These are phyloP conservation scores for Parazoanthus darwini DNA, from an alignment of 92 coral and sea anemone genomes.

Conservation along the genomic window DNA sequence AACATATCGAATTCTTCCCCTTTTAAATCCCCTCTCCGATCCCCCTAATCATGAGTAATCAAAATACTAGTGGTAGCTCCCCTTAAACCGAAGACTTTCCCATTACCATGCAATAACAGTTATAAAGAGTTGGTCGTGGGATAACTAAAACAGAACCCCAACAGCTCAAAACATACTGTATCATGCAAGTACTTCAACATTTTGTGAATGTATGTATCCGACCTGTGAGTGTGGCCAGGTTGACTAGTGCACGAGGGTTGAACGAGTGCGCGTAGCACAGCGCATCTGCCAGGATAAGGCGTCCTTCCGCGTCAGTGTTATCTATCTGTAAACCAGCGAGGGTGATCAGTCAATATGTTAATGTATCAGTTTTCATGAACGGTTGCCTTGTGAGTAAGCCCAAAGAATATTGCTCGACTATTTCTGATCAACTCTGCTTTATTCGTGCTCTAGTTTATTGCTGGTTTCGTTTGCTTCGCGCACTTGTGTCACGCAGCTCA, in stretches of 20 bases:
- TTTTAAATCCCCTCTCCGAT: too few species aligned
- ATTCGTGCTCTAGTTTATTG: background rate
- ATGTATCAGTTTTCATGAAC: background rate
- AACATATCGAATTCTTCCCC: too few species aligned
- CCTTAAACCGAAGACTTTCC: too few species aligned
- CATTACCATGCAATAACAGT: background rate
- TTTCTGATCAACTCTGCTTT: background rate
- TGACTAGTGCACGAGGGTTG: conserved; percentile 76
- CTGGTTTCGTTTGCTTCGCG: background rate
- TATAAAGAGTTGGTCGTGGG: background rate
- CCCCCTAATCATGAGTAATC: too few species aligned
- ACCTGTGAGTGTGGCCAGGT: conserved; percentile 95
- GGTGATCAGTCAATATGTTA: background rate
- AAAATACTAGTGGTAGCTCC: too few species aligned
- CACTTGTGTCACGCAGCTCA: too few species aligned
- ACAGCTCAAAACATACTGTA: background rate
- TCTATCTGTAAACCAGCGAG: conserved; percentile 67
- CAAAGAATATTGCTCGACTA: background rate
- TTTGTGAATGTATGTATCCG: background rate
- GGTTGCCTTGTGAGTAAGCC: background rate
- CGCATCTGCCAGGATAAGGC: conserved; percentile 95
- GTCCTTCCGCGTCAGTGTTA: conserved; percentile 98
- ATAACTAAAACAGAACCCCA: background rate
- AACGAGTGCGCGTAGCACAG: conserved; percentile 84
- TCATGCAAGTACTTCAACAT: too few species aligned